A percentile compares a stretch with the other conserved stretches of the same genome.
Evolutionary conservation across 1,140 invertebrate genomes (phyloP).

Genomic region (Grapholita molesta): DNA sequence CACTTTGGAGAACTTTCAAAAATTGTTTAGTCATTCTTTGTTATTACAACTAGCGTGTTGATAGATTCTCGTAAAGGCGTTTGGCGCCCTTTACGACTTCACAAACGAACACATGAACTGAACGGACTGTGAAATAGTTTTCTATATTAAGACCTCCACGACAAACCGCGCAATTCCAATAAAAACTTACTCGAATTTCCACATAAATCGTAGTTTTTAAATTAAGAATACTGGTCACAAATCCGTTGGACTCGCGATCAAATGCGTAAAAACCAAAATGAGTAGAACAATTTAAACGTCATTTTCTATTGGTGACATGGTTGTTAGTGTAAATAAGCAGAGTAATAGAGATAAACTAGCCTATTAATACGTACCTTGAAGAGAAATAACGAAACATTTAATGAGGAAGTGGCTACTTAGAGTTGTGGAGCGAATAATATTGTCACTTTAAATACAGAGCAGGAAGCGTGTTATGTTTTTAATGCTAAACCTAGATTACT

Average conservation of each 20-base stretch:
- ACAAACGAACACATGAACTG: neutral
- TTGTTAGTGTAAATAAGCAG: slow-evolving; percentile 33
- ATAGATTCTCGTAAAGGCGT: neutral
- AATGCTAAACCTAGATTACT: slow-evolving; percentile 62
- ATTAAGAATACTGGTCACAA: neutral
- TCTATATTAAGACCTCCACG: slow-evolving; percentile 12
- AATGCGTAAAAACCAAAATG: slow-evolving; percentile 2
- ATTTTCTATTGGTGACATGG: slow-evolving; percentile 25
- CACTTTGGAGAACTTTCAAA: slow-evolving; percentile 5
- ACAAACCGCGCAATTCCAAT: neutral
- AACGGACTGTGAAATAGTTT: slow-evolving; percentile 3
- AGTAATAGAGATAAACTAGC: slow-evolving; percentile 46
- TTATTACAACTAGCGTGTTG: slow-evolving; percentile 13
- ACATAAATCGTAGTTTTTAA: slow-evolving; percentile 4
- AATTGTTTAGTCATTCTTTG: slow-evolving; percentile 7
- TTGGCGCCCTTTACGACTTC: neutral
- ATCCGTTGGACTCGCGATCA: neutral
- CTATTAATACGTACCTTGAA: slow-evolving; percentile 41
- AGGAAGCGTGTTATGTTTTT: slow-evolving; percentile 58
- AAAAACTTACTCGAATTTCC: neutral
- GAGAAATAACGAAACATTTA: slow-evolving; percentile 58
- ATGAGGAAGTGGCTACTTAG: slow-evolving; percentile 73
- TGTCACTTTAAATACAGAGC: slow-evolving; percentile 57
- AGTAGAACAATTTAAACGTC: slow-evolving; percentile 33
- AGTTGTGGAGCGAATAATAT: slow-evolving; percentile 53